Evolutionary conservation across 2,888 invertebrate genomes (phyloP), one percentile per base, ranked within the genome.

Genomic region (Agriopis leucophaearia): DNA sequence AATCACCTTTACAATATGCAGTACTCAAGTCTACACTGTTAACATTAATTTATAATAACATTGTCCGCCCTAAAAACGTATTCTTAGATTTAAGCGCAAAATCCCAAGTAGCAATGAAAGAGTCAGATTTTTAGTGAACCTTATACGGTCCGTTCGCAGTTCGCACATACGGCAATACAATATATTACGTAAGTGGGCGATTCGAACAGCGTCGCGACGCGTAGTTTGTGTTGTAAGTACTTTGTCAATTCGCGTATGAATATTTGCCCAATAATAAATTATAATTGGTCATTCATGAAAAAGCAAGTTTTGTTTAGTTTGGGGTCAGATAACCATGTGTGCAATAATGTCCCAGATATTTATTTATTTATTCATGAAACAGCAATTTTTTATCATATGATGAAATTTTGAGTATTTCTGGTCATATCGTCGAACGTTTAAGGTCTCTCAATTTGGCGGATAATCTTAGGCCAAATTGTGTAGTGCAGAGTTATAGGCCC

Each of bases 71-170:
- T 50, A 27, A 27, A 35, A 62, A 16, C 45, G 54, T 58, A n/a
- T n/a, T n/a, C n/a, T n/a, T n/a, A 40, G 42, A 10, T 9, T 57
- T 36, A 36, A 45, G 60, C 16, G 1, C 15, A 57, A 42, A 18
- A 42, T 45, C n/a, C 56, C 9, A 15, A 35, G 13, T 15, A 38
- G 40, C 40, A 50, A 50, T 27, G 27, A 48, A 47, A 18, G 48
- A 27, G 40, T 50, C 42, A 60, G 35, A 51, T 60, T 42, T 48
- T 27, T 48, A 42, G 15, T 6, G 47, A 18, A 62, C 54, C 38
- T 12, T 42, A 47, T 27, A 45, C 18, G 27, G 12, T 27, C 12
- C 10, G 50, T 50, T 27, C 50, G 27, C 10, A 27, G 50, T 50
- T 27, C 50, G 27, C 10, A 27, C 50, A 10, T 13, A 50, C 12